These are phyloP conservation scores for Typhlichthys eigenmanni DNA, from an alignment of 2,797 vertebrate genomes.

Conservation along the genomic window DNA sequence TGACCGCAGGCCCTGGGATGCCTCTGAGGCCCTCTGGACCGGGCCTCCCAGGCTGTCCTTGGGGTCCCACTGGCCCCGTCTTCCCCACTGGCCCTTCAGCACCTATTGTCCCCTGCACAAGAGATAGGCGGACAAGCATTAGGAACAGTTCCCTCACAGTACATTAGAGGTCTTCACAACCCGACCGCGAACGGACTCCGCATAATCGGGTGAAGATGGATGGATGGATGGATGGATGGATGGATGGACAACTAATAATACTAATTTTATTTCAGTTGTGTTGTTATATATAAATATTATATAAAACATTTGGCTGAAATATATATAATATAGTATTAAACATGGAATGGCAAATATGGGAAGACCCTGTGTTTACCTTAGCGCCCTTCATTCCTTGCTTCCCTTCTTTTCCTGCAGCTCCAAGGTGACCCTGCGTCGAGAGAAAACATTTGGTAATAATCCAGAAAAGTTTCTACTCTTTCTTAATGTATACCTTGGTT, in stretches of 20 bases:
- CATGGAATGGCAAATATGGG: background rate
- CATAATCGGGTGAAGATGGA: no score
- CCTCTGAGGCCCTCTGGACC: constrained; percentile 87
- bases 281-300: no score
- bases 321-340: background rate
- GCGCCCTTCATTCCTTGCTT: constrained; percentile 84
- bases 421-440: constrained; percentile 75
- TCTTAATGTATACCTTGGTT: no score
- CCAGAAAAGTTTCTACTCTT: no score
- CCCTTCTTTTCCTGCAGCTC: constrained; percentile 81
- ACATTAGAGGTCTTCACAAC: no score
- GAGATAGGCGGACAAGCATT: background rate
- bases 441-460: constrained; percentile 9
- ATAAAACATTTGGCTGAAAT: no score
- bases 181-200: no score
- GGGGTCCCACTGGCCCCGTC: constrained; percentile 83
- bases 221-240: no score
- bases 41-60: constrained; percentile 82
- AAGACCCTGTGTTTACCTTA: constrained; percentile 72
- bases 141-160: background rate
- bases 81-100: constrained; percentile 79
- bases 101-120: constrained; percentile 79
- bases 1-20: constrained; percentile 89
- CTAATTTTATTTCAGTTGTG: no score
- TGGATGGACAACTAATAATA: no score